These are phyloP conservation scores for Phrynocephalus vlangalii DNA, from an alignment of 2,797 vertebrate genomes.

Conservation along the genomic window DNA sequence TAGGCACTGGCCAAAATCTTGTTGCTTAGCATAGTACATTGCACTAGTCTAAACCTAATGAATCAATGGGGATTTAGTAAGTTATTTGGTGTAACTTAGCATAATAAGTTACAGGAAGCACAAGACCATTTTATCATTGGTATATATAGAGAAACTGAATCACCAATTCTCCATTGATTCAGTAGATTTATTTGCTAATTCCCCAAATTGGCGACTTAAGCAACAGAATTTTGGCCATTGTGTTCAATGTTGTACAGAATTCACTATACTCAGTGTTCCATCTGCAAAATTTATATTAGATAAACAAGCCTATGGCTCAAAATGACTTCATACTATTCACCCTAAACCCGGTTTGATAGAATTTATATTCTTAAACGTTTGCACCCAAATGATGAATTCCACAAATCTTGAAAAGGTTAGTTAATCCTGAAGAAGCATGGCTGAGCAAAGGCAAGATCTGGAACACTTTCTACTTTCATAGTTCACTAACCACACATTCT, in stretches of 20 bases:
- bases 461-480: constrained; percentile 30
- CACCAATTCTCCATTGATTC: no score
- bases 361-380: background rate
- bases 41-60: no score
- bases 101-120: no score
- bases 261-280: no score
- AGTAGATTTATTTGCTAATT: no score
- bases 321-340: background rate
- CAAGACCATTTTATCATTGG: no score
- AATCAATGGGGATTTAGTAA: no score
- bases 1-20: background rate
- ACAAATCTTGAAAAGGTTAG: constrained; percentile 33
- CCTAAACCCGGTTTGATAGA: background rate
- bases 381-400: background rate
- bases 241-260: background rate
- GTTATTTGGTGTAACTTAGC: no score
- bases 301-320: background rate
- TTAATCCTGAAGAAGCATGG: constrained; percentile 15
- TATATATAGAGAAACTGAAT: no score
- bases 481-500: constrained; percentile 6
- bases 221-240: background rate
- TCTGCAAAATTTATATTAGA: background rate
- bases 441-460: constrained; percentile 12
- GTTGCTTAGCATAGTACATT: no score
- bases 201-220: no score